Base-by-base conservation (phyloP, 1,140 invertebrate species). In the Drosophila mauritiana region DNA sequence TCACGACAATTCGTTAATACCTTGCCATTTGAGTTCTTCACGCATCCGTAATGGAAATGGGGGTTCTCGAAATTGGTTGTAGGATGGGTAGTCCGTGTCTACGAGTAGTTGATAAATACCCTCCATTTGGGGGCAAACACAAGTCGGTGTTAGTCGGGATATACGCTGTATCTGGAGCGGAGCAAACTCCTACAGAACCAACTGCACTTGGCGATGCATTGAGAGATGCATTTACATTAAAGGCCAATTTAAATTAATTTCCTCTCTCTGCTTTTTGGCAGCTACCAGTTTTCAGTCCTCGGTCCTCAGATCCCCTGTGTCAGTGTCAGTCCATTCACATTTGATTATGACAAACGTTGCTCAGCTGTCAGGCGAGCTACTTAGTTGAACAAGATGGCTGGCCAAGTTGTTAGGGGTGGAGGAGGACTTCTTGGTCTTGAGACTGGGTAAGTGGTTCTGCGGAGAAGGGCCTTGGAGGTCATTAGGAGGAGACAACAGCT, bases 171-270 rank as follows among this genome's bases (percentile, higher is more conserved):
- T 86, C 40, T 88, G 84, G 82, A 88, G 72, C 84, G 88, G 65
- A 72, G 51, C 67, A 51, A 63, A 57, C 65, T 58, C 31, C 11
- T 42, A 52, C 46, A 56, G 67, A 36, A 51, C 45, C 45, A 52
- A 36, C 43, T 65, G 61, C 52, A 70, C 31, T 59, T 58, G 76
- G 73, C 75, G 67, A 68, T 80, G 84, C 84, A 89, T 85, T 91
- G 86, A 89, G 78, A 79, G 82, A 91, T 91, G 80, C 78, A 90
- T 85, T 89, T 85, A 88, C 83, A 91, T 91, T 83, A 91, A 89
- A 91, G 84, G 73, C 65, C 83, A 82, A 91, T 91, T 91, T 91
- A 89, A 91, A 90, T 82, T 82, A 91, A 91, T 91, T 91, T 86
- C 64, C 67, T 63, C 57, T 86, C 80, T 68, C 57, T 75, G 73